These are phyloP conservation scores for Troilus luridus DNA, from an alignment of 2,888 invertebrate genomes.

Conservation along the genomic window DNA sequence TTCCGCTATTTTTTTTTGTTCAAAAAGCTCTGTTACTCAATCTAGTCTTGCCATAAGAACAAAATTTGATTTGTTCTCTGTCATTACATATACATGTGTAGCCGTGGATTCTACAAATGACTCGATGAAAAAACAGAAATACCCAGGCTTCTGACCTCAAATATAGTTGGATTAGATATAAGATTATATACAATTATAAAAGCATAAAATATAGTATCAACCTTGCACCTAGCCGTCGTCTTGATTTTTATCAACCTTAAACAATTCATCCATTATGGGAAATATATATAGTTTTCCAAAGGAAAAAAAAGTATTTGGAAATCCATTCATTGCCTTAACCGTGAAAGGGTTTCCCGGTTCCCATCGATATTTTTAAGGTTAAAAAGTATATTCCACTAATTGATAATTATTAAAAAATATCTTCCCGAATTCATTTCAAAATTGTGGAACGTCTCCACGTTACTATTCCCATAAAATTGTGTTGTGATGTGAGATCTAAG, in stretches of 20 bases:
- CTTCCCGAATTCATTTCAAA: neutral
- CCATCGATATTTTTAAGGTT: neutral
- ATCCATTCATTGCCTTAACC: neutral
- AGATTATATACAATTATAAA: too few relatives aligned
- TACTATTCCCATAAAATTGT: slow-evolving; percentile 6
- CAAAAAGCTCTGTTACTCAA: neutral
- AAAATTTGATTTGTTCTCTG: too few relatives aligned
- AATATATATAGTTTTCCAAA: neutral
- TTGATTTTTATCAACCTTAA: too few relatives aligned
- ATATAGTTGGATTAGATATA: too few relatives aligned
- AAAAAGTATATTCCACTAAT: neutral
- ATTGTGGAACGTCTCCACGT: neutral
- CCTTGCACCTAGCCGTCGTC: too few relatives aligned
- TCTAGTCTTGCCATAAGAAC: neutral
- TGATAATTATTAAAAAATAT: neutral
- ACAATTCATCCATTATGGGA: neutral
- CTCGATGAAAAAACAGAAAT: too few relatives aligned
- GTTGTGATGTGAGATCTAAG: neutral
- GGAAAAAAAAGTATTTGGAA: neutral
- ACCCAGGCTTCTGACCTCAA: too few relatives aligned
- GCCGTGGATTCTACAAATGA: too few relatives aligned
- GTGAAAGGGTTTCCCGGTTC: neutral
- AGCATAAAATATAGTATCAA: too few relatives aligned
- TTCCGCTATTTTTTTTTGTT: neutral
- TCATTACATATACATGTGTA: too few relatives aligned